Evolutionary conservation across 2,888 invertebrate species (phyloP), one percentile per base, ranked within the genome.

Genomic region (Ceramica pisi): DNA sequence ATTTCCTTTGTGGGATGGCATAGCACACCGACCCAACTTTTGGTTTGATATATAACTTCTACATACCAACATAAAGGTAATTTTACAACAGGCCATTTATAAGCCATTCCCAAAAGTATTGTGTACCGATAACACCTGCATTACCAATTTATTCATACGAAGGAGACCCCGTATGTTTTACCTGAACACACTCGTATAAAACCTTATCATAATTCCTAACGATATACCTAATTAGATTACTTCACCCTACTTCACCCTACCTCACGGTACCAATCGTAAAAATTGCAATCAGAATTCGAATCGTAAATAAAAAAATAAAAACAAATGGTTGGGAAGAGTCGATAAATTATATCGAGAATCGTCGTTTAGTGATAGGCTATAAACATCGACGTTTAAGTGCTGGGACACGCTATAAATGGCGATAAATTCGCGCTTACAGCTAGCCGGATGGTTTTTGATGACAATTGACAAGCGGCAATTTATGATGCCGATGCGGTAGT

Each of bases 321-420:
- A 67, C 72, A 78, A 75, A 83, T 69, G 67, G 75, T 62, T 71
- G 67, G 66, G 62, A 75, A 83, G 75, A 76, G 62, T 78, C 79
- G 65, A 83, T 86, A 86, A 85, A 80, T 83, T 83, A 83, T 81
- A 81, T 83, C 65, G 71, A 78, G 71, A 69, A 83, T 85, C 67
- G 79, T 71, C 79, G 73, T 86, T 86, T 83, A 81, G 78, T 78
- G 78, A 69, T 63, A 65, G 81, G 46, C 69, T 51, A 81, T 84
- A 84, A 84, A 86, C 70, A 74, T 57, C 19, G 67, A 55, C 38
- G 80, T 21, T 80, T 74, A 83, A 80, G 75, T 80, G 80, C 55
- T 59, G 73, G 41, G 59, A 82, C 68, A 75, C 31, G 75, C 72
- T 72, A 67, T 85, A 83, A 83, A 83, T 75, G 80, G 62, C 71